Base-by-base conservation (phyloP, 2,888 invertebrate species). In the Thereva nobilitata region DNA sequence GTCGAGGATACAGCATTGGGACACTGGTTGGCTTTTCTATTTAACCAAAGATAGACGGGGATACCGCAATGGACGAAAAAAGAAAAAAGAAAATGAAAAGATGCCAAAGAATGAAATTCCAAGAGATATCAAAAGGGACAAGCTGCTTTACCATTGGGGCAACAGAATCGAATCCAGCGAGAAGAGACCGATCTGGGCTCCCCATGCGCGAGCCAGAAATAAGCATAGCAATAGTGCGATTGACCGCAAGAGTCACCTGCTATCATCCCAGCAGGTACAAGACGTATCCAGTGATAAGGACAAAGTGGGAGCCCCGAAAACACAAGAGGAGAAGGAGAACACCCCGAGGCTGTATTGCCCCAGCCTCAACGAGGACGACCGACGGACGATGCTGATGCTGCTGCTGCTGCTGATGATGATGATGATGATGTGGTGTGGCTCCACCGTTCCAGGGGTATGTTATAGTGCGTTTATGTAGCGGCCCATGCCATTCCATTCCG, bases 191-290 rank as follows among this genome's bases (percentile, higher is more conserved):
- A 23, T 23, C 23, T 2, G 23, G 23, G 23, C 23, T 23, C 23
- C 23, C 23, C 23, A 23, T 23, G 23, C 23, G 23, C 23, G 23
- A 23, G 23, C 23, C 23, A 23, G 23, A 23, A 23, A 23, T 23
- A 23, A 23, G 23, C 23, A 23, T 23, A 23, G 23, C 23, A 23
- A 23, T 23, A 23, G 23, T 23, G 23, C 23, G 23, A 23, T 23
- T 23, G 23, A 23, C 23, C 23, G 23, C 23, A 9, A n/a, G 47
- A 8, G 50, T 50, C 50, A 50, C 23, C 34, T 50, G 34, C 34
- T 50, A 50, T 50, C 12, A 4, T 50, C 50, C 3, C 50, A 50
- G 50, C 23, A 50, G 50, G 34, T 50, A 50, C 34, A 50, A 34
- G 47, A 10, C 47, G 12, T 47, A 12, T 10, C 10, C 47, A 47